Evolutionary conservation across 2,797 vertebrate species (phyloP).

Genomic region (Sciurus vulgaris): DNA sequence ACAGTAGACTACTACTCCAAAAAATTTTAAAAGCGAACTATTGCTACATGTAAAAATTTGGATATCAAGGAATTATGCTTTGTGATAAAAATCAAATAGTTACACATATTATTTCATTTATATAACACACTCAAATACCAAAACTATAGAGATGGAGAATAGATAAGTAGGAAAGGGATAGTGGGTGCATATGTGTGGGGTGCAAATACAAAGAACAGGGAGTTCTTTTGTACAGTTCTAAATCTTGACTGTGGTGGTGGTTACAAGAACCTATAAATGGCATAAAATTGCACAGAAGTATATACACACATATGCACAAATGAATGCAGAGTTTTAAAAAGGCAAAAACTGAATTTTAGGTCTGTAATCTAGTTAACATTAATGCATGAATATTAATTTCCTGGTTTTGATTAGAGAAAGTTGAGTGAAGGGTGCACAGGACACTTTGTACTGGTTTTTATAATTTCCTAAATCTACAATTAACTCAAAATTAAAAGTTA

Average conservation of each 20-base stretch:
- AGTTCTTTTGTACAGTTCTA: constrained; percentile 34
- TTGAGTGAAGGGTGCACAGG: not conserved
- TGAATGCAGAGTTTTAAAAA: not conserved
- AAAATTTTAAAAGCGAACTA: not conserved
- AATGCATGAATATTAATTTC: not conserved
- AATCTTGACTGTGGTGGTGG: not conserved
- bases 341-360: not conserved
- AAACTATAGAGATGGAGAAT: constrained; percentile 14
- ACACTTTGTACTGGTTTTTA: not conserved
- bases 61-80: not conserved
- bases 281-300: constrained; percentile 42
- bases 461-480: constrained; percentile 20
- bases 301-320: constrained; percentile 20
- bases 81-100: constrained; percentile 39
- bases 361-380: constrained; percentile 3
- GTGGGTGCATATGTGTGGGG: not conserved
- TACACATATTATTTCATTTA: constrained; percentile 41
- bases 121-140: constrained; percentile 54
- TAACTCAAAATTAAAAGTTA: constrained; percentile 18
- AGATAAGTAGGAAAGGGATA: constrained; percentile 31
- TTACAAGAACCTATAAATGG: not conserved
- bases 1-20: not conserved
- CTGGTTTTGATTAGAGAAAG: constrained; percentile 10
- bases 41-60: not conserved
- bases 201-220: not conserved